Percentiles rank a stretch among this genome's conserved stretches.
Conservation (phyloP, 2,888 invertebrate genomes). For the Agriopis marginaria region DNA sequence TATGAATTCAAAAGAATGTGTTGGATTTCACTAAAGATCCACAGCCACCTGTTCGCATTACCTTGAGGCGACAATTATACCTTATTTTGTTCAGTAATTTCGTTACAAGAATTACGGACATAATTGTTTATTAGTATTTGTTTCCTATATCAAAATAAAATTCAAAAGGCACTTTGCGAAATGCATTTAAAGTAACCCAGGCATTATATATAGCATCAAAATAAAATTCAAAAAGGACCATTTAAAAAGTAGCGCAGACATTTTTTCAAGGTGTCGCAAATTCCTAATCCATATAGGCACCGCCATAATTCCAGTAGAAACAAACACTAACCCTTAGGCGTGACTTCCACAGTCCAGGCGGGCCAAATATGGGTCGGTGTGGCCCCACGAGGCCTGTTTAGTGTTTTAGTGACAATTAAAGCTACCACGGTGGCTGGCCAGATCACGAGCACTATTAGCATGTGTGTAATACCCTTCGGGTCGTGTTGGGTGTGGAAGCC, state of each 20-base stretch:
- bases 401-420: constrained; percentile 66
- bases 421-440: constrained; percentile 47
- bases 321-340: constrained; percentile 48
- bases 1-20: too few relatives aligned
- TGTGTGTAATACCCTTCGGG: constrained; percentile 23
- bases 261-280: constrained; percentile 20
- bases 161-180: too few relatives aligned
- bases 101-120: too few relatives aligned
- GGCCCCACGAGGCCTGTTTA: constrained; percentile 52
- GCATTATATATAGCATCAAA: too few relatives aligned
- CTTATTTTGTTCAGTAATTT: too few relatives aligned
- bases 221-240: background rate
- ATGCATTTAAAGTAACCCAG: too few relatives aligned
- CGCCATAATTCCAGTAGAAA: constrained; percentile 37
- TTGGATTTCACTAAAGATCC: too few relatives aligned
- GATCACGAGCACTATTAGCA: constrained; percentile 59
- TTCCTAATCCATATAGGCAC: constrained; percentile 30
- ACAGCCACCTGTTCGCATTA: too few relatives aligned
- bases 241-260: background rate
- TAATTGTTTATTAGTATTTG: too few relatives aligned
- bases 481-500: constrained; percentile 11
- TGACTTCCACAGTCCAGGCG: constrained; percentile 52
- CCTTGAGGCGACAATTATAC: too few relatives aligned
- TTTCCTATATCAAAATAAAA: too few relatives aligned
- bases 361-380: constrained; percentile 53